Percentiles rank a stretch among this genome's conserved stretches.
Evolutionary conservation across 1,140 invertebrate genomes (phyloP).

Genomic region (Drosophila tropicalis): DNA sequence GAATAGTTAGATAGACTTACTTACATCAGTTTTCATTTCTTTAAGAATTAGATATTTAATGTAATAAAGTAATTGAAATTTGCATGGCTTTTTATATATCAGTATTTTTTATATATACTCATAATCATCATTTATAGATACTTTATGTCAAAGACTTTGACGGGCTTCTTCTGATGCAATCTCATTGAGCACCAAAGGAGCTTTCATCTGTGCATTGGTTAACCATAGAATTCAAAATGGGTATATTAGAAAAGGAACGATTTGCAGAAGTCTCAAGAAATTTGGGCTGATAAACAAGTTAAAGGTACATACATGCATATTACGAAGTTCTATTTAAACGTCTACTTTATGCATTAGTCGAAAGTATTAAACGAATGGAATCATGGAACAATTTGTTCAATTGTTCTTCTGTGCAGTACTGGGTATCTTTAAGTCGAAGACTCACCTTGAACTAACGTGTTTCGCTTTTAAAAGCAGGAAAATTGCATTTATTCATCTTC

Average conservation of each 20-base stretch:
- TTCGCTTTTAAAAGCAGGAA: constrained; percentile 10
- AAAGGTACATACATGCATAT: too few species aligned
- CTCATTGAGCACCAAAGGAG: constrained; percentile 7
- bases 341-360: too few species aligned
- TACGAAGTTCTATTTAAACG: too few species aligned
- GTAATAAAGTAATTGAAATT: too few species aligned
- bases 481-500: constrained; percentile 63
- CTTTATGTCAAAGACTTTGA: constrained; percentile 6
- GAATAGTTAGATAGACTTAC: too few species aligned
- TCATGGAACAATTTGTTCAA: too few species aligned
- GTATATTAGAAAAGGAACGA: background rate
- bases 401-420: too few species aligned
- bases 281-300: too few species aligned
- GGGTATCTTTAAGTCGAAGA: background rate
- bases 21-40: background rate
- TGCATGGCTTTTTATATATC: background rate
- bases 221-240: background rate
- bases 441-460: background rate
- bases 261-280: too few species aligned
- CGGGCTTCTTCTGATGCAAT: constrained; percentile 10
- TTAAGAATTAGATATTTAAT: too few species aligned
- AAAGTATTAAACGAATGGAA: too few species aligned
- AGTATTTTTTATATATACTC: background rate
- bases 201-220: background rate
- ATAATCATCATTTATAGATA: constrained; percentile 9